Evolutionary conservation across 1,140 invertebrate species (phyloP).

Genomic region (Acromyrmex charruanus): DNA sequence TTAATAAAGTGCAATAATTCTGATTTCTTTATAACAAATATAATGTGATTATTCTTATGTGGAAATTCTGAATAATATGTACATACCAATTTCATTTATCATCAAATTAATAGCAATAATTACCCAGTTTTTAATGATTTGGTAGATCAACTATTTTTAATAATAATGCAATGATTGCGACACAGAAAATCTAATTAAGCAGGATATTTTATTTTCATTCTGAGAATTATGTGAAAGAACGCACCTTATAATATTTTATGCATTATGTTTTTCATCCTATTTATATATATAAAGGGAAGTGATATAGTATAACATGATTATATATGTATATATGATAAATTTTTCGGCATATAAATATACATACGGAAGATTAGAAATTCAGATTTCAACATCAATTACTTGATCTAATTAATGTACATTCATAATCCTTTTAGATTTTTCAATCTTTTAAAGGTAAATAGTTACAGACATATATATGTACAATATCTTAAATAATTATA

Average conservation of each 20-base stretch:
- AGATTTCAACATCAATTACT: background rate
- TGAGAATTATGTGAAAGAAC: slow-evolving; percentile 27
- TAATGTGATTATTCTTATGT: slow-evolving; percentile 38
- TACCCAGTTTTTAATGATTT: slow-evolving; percentile 37
- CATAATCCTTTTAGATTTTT: background rate
- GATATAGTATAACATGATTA: slow-evolving; percentile 9
- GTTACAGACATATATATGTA: background rate
- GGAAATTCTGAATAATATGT: slow-evolving; percentile 2
- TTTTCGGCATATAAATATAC: background rate
- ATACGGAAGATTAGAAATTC: slow-evolving; percentile 11
- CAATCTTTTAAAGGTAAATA: background rate
- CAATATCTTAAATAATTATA: slow-evolving; percentile 32
- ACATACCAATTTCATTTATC: slow-evolving; percentile 26
- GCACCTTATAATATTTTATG: slow-evolving; percentile 27
- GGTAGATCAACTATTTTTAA: slow-evolving; percentile 19
- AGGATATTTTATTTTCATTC: slow-evolving; percentile 36
- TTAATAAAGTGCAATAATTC: background rate
- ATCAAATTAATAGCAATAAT: slow-evolving; percentile 20
- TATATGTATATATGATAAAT: slow-evolving; percentile 10
- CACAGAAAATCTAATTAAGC: slow-evolving; percentile 23
- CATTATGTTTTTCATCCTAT: slow-evolving; percentile 5
- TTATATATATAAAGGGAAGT: slow-evolving; percentile 35
- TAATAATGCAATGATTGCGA: background rate
- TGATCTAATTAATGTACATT: background rate
- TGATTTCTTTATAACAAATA: slow-evolving; percentile 1